Evolutionary conservation across 2,113 vertebrate genomes (phyloP).

Genomic region (Thomomys bottae): DNA sequence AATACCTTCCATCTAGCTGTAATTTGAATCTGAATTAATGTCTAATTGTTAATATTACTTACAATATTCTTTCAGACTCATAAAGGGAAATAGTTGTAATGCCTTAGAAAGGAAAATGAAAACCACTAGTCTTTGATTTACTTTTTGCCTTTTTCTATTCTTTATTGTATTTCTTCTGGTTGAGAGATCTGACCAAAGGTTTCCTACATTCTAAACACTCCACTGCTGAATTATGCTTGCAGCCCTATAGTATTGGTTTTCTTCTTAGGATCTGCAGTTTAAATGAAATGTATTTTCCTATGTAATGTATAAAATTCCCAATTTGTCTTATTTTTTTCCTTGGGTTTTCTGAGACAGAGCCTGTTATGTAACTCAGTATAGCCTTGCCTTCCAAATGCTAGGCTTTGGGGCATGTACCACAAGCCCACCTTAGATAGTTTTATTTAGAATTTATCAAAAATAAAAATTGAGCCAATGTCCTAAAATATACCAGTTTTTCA

Average conservation of each 20-base stretch:
- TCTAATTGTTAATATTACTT: background rate
- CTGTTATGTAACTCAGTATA: too few relatives aligned
- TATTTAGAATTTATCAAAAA: slow-evolving; percentile 4
- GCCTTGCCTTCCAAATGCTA: too few relatives aligned
- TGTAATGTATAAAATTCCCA: slow-evolving; percentile 4
- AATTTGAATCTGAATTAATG: slow-evolving; percentile 26
- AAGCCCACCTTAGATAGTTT: background rate
- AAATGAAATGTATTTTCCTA: background rate
- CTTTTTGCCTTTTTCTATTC: background rate
- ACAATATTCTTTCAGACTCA: slow-evolving; percentile 3
- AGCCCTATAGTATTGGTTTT: background rate
- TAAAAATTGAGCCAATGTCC: background rate
- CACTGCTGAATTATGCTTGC: background rate
- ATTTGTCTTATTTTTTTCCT: background rate
- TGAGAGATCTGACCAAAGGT: background rate
- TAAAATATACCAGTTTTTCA: background rate
- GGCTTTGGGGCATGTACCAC: too few relatives aligned
- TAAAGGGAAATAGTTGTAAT: background rate
- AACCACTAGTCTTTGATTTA: background rate
- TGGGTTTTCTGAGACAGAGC: too few relatives aligned
- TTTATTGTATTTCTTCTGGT: background rate
- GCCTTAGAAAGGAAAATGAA: slow-evolving; percentile 24
- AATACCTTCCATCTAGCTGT: background rate
- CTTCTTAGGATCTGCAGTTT: background rate
- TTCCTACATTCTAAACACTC: background rate